Evolutionary conservation across 2,113 vertebrate species (phyloP).

Genomic region (Puma concolor): DNA sequence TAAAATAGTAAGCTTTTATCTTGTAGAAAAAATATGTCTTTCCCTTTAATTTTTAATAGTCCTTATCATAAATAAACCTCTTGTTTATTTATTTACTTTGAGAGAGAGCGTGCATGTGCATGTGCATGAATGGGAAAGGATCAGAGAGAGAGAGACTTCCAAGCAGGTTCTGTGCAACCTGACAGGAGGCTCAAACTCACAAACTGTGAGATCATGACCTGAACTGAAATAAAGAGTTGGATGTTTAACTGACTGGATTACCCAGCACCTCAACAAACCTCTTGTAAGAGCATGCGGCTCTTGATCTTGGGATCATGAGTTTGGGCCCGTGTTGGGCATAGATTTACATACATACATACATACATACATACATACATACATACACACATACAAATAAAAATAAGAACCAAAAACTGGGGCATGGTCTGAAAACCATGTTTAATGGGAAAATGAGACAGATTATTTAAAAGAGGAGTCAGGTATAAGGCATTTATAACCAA

Average conservation of each 20-base stretch:
- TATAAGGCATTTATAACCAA: background rate
- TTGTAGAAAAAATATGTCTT: constrained; percentile 3
- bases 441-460: background rate
- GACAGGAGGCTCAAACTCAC: too few relatives aligned
- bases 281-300: background rate
- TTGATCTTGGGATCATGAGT: background rate
- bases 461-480: background rate
- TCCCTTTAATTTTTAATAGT: background rate
- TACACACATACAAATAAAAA: background rate
- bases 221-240: too few relatives aligned
- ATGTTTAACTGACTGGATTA: too few relatives aligned
- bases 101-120: too few relatives aligned
- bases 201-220: too few relatives aligned
- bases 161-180: too few relatives aligned
- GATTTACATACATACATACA: background rate
- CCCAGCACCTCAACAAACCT: background rate
- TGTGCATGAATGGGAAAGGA: too few relatives aligned
- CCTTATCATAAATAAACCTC: background rate
- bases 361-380: too few relatives aligned
- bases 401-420: background rate
- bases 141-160: too few relatives aligned
- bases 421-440: background rate
- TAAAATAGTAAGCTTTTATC: background rate
- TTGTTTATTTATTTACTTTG: background rate
- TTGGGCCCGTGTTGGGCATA: background rate